Percentiles rank a stretch among this genome's conserved stretches.
Evolutionary conservation across 2,888 invertebrate species (phyloP).

Genomic region (Chrysolina americana): DNA sequence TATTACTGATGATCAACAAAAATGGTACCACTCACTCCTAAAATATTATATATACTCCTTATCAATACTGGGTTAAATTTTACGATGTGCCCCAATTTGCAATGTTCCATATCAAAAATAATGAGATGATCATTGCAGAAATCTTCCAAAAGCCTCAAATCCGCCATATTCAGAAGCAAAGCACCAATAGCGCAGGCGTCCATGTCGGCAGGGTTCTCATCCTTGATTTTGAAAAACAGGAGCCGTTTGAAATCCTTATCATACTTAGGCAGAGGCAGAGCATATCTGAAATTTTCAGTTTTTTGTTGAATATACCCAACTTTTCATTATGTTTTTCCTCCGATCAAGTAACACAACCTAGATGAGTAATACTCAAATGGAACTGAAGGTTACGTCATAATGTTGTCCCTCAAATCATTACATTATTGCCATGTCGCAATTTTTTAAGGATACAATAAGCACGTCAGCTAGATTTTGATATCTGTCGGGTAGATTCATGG

Average conservation of each 20-base stretch:
- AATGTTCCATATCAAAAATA: slow-evolving; percentile 43
- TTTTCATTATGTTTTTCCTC: too few species aligned
- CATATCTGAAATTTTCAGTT: slow-evolving; percentile 33
- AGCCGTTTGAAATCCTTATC: slow-evolving; percentile 68
- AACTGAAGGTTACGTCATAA: too few species aligned
- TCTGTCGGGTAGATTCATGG: too few species aligned
- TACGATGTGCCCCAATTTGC: slow-evolving; percentile 37
- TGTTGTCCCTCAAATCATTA: too few species aligned
- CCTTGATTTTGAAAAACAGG: slow-evolving; percentile 66
- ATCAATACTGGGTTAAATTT: slow-evolving; percentile 46
- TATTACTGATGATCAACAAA: too few species aligned
- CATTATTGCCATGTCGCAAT: too few species aligned
- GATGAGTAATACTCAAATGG: too few species aligned
- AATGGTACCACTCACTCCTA: slow-evolving; percentile 38
- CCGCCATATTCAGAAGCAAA: slow-evolving; percentile 40
- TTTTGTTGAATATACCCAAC: too few species aligned
- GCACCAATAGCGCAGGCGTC: slow-evolving; percentile 39
- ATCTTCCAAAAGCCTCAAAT: slow-evolving; percentile 48
- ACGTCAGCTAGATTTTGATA: too few species aligned
- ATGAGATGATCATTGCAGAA: slow-evolving; percentile 39
- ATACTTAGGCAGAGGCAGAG: slow-evolving; percentile 66
- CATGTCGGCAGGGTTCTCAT: slow-evolving; percentile 31
- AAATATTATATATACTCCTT: slow-evolving; percentile 38
- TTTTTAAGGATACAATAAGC: too few species aligned
- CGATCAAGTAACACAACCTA: too few species aligned